Conservation (phyloP, 2,797 vertebrate genomes). For the Sebastes taczanowskii region DNA sequence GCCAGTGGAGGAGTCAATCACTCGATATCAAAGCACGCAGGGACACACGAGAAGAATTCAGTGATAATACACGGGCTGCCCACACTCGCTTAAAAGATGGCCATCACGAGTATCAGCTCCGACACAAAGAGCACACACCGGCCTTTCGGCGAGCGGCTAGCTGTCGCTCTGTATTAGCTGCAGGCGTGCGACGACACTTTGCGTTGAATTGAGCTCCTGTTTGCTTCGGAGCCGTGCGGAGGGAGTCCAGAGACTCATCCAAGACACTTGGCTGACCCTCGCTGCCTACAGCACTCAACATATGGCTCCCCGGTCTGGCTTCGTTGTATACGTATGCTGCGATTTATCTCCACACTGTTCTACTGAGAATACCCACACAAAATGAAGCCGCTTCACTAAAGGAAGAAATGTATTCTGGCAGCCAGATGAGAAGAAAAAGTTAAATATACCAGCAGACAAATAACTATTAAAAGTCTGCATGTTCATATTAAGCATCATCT, state of each 20-base stretch:
- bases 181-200: slow-evolving; percentile 39
- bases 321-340: slow-evolving; percentile 13
- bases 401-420: slow-evolving; percentile 57
- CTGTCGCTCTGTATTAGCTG: slow-evolving; percentile 56
- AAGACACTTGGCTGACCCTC: slow-evolving; percentile 57
- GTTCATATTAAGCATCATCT: slow-evolving; percentile 59
- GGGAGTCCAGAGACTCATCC: slow-evolving; percentile 35
- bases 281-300: slow-evolving; percentile 55
- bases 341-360: slow-evolving; percentile 41
- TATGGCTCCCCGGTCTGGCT: slow-evolving; percentile 40
- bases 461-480: slow-evolving; percentile 44
- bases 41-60: slow-evolving; percentile 38
- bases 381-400: slow-evolving; percentile 44
- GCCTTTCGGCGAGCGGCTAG: slow-evolving; percentile 35
- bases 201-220: slow-evolving; percentile 28
- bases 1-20: slow-evolving; percentile 76
- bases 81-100: slow-evolving; percentile 36
- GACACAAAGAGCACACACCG: slow-evolving; percentile 48
- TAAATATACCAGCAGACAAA: slow-evolving; percentile 58
- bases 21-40: slow-evolving; percentile 68
- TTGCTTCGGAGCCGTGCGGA: slow-evolving; percentile 13
- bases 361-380: slow-evolving; percentile 70
- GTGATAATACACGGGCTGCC: slow-evolving; percentile 39
- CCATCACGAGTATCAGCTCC: slow-evolving; percentile 32
- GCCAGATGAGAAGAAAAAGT: slow-evolving; percentile 41